These are phyloP conservation scores for Todiramphus chloris DNA, from an alignment of 2,113 vertebrate genomes.

Conservation along the genomic window DNA sequence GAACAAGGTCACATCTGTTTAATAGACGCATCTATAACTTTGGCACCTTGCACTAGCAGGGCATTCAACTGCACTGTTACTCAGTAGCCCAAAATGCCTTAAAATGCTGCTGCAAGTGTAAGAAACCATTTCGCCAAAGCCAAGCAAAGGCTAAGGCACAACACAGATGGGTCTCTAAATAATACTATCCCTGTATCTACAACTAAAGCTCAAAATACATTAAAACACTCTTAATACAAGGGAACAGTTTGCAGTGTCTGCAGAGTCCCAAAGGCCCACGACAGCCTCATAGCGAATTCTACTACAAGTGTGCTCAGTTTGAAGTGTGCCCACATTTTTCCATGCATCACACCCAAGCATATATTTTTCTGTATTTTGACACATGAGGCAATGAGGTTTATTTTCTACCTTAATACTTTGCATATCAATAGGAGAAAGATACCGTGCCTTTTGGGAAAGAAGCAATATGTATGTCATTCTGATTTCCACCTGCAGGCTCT, in stretches of 20 bases:
- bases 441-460: constrained; percentile 15
- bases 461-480: constrained; percentile 15
- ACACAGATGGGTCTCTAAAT: background rate
- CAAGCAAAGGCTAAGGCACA: background rate
- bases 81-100: background rate
- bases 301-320: background rate
- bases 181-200: background rate
- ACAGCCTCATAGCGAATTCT: background rate
- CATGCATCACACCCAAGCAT: background rate
- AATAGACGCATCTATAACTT: background rate
- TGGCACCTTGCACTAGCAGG: background rate
- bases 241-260: background rate
- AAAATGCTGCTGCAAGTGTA: background rate
- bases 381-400: background rate
- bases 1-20: background rate
- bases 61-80: background rate
- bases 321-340: background rate
- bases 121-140: background rate
- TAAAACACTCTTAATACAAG: background rate
- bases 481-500: constrained; percentile 55
- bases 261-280: background rate
- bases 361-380: constrained; percentile 37
- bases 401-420: constrained; percentile 37
- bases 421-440: constrained; percentile 34
- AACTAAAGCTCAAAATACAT: background rate